Conservation (phyloP, 2,888 invertebrate genomes). For the Archips crataeganus region DNA sequence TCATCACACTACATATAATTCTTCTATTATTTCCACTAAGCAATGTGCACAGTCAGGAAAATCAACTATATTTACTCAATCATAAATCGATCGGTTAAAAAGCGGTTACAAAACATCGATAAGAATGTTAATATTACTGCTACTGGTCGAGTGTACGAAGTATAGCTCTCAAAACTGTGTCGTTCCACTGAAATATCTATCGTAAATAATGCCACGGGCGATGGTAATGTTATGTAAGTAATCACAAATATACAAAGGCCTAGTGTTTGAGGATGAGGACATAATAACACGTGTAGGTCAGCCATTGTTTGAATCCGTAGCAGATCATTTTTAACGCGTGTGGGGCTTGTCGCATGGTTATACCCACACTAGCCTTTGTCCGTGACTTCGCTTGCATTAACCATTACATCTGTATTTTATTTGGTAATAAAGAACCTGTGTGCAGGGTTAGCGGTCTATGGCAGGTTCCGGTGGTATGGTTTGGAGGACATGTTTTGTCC, state of each 20-base stretch:
- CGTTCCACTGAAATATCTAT: not conserved
- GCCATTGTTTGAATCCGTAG: not conserved
- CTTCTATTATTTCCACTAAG: not conserved
- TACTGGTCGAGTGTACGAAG: not conserved
- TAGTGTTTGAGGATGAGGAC: not conserved
- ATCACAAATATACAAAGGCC: not conserved
- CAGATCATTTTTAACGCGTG: not conserved
- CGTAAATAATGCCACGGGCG: slow-evolving; percentile 19
- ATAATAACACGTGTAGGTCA: not conserved
- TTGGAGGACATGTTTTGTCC: too few relatives aligned
- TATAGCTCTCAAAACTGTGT: not conserved
- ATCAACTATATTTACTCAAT: not conserved
- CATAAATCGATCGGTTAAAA: slow-evolving; percentile 3
- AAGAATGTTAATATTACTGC: not conserved
- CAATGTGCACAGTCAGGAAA: not conserved
- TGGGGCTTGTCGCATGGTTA: not conserved
- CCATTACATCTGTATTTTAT: too few relatives aligned
- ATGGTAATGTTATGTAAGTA: slow-evolving; percentile 8
- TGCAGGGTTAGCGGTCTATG: too few relatives aligned
- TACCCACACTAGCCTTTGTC: too few relatives aligned
- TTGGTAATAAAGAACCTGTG: too few relatives aligned
- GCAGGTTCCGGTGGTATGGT: too few relatives aligned
- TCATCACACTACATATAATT: too few relatives aligned
- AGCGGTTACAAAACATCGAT: slow-evolving; percentile 19
- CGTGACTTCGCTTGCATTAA: too few relatives aligned